phyloP scores from a whole-genome alignment of 1,140 invertebrate genomes.

The Caerostris darwini region DNA sequence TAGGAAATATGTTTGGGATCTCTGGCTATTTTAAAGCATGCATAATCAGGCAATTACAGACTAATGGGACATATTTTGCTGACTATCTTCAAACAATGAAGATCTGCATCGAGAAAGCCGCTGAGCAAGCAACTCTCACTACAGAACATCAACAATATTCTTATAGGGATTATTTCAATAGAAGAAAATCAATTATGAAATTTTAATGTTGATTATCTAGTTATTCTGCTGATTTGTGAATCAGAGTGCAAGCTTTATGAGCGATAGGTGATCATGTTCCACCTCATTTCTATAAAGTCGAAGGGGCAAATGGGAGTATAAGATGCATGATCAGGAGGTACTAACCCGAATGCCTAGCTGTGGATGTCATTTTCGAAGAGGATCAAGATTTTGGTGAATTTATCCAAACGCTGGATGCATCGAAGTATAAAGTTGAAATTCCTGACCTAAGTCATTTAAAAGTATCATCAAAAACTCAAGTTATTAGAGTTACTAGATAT shows the following conservation, averaged over 20 bases:
- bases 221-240: neutral
- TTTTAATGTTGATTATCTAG: neutral
- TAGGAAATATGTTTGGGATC: neutral
- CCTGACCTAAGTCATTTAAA: neutral
- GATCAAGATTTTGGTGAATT: neutral
- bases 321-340: conserved; percentile 3
- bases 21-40: neutral
- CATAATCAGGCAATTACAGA: neutral
- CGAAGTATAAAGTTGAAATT: neutral
- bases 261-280: neutral
- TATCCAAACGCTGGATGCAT: neutral
- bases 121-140: neutral
- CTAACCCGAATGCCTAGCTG: neutral
- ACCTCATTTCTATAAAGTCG: neutral
- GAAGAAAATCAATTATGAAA: neutral
- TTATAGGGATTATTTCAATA: neutral
- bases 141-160: neutral
- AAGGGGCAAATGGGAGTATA: neutral
- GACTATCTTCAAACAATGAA: neutral
- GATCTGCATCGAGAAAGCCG: neutral
- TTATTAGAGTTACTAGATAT: neutral
- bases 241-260: neutral
- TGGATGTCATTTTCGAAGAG: neutral
- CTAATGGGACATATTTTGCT: too few relatives aligned
- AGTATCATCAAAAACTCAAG: neutral